Base-by-base conservation (phyloP, 2,888 invertebrate species). In the Belgica antarctica region DNA sequence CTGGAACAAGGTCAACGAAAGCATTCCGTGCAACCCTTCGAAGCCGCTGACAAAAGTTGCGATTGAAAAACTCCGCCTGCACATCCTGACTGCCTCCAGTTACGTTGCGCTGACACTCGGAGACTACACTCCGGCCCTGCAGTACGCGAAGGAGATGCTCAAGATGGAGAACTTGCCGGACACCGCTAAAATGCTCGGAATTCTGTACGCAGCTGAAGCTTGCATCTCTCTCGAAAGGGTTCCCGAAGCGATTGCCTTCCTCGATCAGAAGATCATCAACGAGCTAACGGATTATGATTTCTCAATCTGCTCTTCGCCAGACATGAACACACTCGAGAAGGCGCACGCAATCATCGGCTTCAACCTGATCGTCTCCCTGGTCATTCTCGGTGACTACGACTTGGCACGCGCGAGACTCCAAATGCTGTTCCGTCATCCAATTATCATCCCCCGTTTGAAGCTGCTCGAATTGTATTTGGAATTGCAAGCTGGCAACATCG, bases 141-240 rank as follows among this genome's bases (percentile, higher is more conserved):
- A 89, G 76, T 87, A 91, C 81, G 88, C 92, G 0, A 87, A 88
- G 76, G 85, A 86, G 22, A 80, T 96, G 36, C 80, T 96, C 10
- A 82, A 82, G 70, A 88, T 92, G 75, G 85, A 90, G 24, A 86
- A 87, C 73, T 77, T 89, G 36, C 88, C 89, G 1, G 88, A 87
- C 71, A 86, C 86, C 17, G 88, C 90, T 75, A 89, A 90, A 78
- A 85, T 92, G 74, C 82, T 96, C 75, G 94, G 89, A 0, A 91
- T 93, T 78, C 84, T 96, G 75, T 96, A 96, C 78, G 89, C 91
- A 65, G 94, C 94, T 0, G 95, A 96, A 81, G 89, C 94, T 25
- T 81, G 93, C 10, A 87, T 95, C 68, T 85, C 89, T 74, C 81
- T 92, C 76, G 92, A 95, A 76, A 86, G 87, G 79, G 87, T 93